Conservation (phyloP, 2,113 vertebrate genomes). For the Meriones unguiculatus region DNA sequence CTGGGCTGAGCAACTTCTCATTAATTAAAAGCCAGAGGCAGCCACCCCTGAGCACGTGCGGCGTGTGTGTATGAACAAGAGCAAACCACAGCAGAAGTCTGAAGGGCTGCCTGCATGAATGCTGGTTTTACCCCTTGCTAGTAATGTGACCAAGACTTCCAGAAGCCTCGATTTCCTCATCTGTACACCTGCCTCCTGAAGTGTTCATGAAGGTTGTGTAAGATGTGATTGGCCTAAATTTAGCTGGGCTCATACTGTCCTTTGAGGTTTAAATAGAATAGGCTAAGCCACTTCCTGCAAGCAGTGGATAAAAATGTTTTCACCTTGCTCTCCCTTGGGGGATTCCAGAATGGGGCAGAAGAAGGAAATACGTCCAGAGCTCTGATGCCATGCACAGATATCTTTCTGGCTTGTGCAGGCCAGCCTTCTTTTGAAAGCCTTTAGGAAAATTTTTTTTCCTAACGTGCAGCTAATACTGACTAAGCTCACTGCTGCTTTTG, state of each 20-base stretch:
- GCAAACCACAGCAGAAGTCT: neutral
- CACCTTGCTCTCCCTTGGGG: neutral
- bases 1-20: neutral
- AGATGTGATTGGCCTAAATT: conserved; percentile 62
- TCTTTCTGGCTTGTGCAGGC: neutral
- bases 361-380: neutral
- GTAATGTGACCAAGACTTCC: neutral
- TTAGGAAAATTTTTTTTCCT: neutral
- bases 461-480: neutral
- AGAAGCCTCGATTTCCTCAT: conserved; percentile 60
- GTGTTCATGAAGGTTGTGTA: conserved; percentile 31
- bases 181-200: conserved; percentile 34
- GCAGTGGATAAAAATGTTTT: conserved; percentile 25
- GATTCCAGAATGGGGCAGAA: neutral
- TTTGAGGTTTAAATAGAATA: conserved; percentile 66
- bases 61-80: neutral
- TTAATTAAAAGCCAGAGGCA: neutral
- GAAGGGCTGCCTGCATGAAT: neutral
- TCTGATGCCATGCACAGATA: neutral
- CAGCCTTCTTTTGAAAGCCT: neutral
- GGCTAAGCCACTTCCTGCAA: conserved; percentile 6
- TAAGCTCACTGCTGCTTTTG: neutral
- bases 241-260: conserved; percentile 62
- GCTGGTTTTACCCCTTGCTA: neutral
- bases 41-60: neutral